phyloP scores from a whole-genome alignment of 2,888 invertebrate genomes.

The Gymnoscelis rufifasciata region DNA sequence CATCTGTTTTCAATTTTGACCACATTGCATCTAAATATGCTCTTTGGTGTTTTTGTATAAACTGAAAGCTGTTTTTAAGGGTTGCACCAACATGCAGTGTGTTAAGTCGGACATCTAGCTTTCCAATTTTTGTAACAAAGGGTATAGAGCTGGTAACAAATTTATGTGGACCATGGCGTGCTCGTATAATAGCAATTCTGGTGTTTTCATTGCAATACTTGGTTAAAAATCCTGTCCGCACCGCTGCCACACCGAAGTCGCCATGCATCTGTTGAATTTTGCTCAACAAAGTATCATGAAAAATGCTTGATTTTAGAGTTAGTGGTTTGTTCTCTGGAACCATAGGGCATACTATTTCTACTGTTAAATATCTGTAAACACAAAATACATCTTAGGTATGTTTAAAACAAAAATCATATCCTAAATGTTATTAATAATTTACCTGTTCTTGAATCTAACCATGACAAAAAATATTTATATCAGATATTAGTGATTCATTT shows the following conservation, averaged over 20 bases:
- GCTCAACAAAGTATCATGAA: constrained; percentile 78
- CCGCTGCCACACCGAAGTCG: constrained; percentile 85
- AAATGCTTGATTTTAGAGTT: constrained; percentile 68
- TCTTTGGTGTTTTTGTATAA: constrained; percentile 83
- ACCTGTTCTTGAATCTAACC: constrained; percentile 85
- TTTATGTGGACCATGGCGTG: constrained; percentile 86
- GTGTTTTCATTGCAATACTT: constrained; percentile 90
- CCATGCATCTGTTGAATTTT: constrained; percentile 86
- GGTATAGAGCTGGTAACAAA: constrained; percentile 84
- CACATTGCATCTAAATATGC: constrained; percentile 82
- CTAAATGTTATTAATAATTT: neutral
- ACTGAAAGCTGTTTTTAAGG: constrained; percentile 87
- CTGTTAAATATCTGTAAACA: constrained; percentile 81
- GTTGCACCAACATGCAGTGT: constrained; percentile 88
- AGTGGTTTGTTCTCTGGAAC: constrained; percentile 71
- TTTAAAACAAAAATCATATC: constrained; percentile 1
- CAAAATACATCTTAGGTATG: neutral
- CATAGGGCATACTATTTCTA: constrained; percentile 79
- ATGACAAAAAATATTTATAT: constrained; percentile 41
- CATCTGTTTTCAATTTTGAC: constrained; percentile 79
- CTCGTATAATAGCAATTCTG: constrained; percentile 84
- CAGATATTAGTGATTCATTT: too few species aligned
- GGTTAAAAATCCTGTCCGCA: constrained; percentile 84
- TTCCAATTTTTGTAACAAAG: constrained; percentile 82
- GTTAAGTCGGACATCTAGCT: constrained; percentile 78